Evolutionary conservation across 1,140 invertebrate genomes (phyloP), one percentile per base, ranked within the genome.

Genomic region (Zaprionus capensis): DNA sequence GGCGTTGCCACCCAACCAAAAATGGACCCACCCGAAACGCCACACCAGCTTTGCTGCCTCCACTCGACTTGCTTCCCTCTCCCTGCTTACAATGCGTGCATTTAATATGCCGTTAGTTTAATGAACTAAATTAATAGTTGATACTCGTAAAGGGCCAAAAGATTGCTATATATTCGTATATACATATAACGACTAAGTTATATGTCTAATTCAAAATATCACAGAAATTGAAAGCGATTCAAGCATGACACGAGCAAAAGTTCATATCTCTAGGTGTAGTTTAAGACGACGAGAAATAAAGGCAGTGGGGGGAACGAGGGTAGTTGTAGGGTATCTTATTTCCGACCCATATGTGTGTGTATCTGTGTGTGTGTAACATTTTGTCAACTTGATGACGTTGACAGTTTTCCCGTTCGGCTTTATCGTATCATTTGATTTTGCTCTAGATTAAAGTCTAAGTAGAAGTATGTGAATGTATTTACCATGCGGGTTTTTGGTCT

Each of bases 71-170:
- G 9, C 9, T 9, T 34, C 31, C 14, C 1, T 7, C n/a, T 63
- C 4, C 4, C 15, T 4, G 28, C 34, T 28, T 17, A 15, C 58
- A 76, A 36, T 65, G 79, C 72, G 82, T 86, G 82, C 76, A 74
- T 80, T 82, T 86, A 86, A 86, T 86, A 74, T 80, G 71, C 76
- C 46, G 68, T 78, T 72, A 85, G 78, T 72, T 75, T 81, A 81
- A 85, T 81, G 76, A 76, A 76, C 44, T 71, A 77, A 82, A 82
- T 86, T 82, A 85, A 85, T 85, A 81, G 76, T 68, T 64, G 58
- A 58, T 74, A 75, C 36, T 41, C 34, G 51, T 17, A 34, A 2
- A 36, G 38, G 38, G 34, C 28, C 14, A 12, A 46, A 28, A 46
- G 46, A 62, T 70, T 66, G 51, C 38, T 20, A 65, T 55, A 41